Conservation (phyloP, 2,113 vertebrate species). For the Peucedramus taeniatus region DNA sequence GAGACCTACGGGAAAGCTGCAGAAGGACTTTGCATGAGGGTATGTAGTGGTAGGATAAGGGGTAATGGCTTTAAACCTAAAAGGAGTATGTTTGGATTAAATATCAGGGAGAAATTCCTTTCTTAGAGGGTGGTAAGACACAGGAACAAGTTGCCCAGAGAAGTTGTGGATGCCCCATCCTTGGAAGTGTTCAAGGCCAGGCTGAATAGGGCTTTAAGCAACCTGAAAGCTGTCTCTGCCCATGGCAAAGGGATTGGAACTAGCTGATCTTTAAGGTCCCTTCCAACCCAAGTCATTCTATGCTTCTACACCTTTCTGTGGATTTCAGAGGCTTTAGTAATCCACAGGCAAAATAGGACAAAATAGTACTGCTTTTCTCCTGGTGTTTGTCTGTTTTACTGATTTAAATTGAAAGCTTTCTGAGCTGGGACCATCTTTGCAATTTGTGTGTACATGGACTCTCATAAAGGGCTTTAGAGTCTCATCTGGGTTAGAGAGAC, state of each 20-base stretch:
- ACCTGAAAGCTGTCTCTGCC: background rate
- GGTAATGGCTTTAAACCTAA: background rate
- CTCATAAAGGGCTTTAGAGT: background rate
- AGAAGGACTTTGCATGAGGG: background rate
- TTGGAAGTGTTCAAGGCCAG: background rate
- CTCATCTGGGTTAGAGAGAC: background rate
- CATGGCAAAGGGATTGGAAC: background rate
- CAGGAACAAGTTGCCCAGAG: background rate
- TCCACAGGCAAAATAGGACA: background rate
- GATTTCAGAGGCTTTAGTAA: background rate
- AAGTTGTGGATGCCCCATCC: background rate
- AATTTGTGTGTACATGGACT: background rate
- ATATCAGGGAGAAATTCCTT: background rate
- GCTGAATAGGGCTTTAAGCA: background rate
- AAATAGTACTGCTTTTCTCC: background rate
- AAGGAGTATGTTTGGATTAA: background rate
- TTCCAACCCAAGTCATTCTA: background rate
- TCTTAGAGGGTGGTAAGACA: background rate
- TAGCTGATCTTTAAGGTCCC: background rate
- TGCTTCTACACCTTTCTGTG: background rate
- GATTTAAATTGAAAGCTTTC: background rate
- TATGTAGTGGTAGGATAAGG: background rate
- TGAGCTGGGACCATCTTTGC: background rate
- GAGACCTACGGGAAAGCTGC: background rate
- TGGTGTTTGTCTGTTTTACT: background rate